Evolutionary conservation across 2,888 invertebrate genomes (phyloP).

Genomic region (Drosophila limbata): DNA sequence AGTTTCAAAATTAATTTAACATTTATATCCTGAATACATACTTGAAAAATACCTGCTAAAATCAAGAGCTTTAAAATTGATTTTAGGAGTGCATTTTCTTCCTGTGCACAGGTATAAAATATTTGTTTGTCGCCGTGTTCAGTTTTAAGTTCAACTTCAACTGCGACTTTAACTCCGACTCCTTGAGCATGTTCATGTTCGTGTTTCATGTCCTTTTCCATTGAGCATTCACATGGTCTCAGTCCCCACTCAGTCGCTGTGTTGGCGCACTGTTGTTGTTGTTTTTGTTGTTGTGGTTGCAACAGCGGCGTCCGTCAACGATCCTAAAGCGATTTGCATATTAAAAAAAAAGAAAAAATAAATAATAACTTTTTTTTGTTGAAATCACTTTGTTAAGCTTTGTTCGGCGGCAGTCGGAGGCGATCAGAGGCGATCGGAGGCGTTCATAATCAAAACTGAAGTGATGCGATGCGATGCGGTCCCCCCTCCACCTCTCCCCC

Average conservation of each 20-base stretch:
- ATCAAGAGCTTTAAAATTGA: no score
- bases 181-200: constrained; percentile 6
- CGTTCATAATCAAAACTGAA: constrained; percentile 80
- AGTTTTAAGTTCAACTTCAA: background rate
- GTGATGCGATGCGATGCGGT: constrained; percentile 51
- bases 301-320: constrained; percentile 76
- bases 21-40: no score
- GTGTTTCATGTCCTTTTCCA: constrained; percentile 31
- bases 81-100: no score
- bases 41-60: no score
- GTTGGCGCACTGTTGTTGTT: constrained; percentile 59
- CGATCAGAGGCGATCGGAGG: constrained; percentile 70
- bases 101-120: constrained; percentile 28
- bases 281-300: constrained; percentile 37
- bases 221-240: constrained; percentile 13
- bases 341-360: constrained; percentile 33
- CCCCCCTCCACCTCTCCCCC: background rate
- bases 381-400: constrained; percentile 78
- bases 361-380: constrained; percentile 21
- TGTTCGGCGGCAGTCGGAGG: constrained; percentile 71
- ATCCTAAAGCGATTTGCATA: constrained; percentile 78
- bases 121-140: constrained; percentile 36
- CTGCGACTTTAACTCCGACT: constrained; percentile 8
- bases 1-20: no score
- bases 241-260: constrained; percentile 12